phyloP scores from a whole-genome alignment of 2,797 vertebrate species.

The Karalla daura region DNA sequence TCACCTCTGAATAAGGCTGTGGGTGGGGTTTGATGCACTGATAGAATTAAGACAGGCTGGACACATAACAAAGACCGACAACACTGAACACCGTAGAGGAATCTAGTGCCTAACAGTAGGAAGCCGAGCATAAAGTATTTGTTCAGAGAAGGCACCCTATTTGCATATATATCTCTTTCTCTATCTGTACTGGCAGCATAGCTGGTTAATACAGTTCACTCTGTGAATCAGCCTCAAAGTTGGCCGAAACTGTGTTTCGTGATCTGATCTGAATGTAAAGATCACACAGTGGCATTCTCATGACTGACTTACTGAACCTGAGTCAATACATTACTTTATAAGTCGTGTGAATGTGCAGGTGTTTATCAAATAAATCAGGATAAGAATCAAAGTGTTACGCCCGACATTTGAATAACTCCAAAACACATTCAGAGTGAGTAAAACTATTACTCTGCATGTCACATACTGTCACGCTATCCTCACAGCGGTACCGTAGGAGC shows the following conservation, averaged over 20 bases:
- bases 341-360: background rate
- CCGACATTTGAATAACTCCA: too few relatives aligned
- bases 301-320: background rate
- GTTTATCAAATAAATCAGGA: background rate
- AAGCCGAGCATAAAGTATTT: background rate
- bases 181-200: background rate
- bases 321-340: background rate
- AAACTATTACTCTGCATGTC: too few relatives aligned
- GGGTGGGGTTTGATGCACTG: slow-evolving; percentile 2
- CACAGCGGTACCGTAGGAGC: background rate
- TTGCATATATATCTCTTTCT: background rate
- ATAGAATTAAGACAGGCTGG: background rate
- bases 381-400: background rate
- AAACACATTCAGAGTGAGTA: too few relatives aligned
- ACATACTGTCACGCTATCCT: background rate
- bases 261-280: background rate
- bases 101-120: background rate
- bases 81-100: background rate
- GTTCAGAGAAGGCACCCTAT: background rate
- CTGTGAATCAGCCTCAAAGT: too few relatives aligned
- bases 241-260: too few relatives aligned
- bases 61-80: background rate
- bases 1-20: background rate
- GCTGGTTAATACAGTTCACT: too few relatives aligned
- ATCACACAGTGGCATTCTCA: background rate